A percentile compares a stretch with the other conserved stretches of the same genome.
phyloP scores from a whole-genome alignment of 2,113 vertebrate genomes.

The Rhizomys pruinosus region DNA sequence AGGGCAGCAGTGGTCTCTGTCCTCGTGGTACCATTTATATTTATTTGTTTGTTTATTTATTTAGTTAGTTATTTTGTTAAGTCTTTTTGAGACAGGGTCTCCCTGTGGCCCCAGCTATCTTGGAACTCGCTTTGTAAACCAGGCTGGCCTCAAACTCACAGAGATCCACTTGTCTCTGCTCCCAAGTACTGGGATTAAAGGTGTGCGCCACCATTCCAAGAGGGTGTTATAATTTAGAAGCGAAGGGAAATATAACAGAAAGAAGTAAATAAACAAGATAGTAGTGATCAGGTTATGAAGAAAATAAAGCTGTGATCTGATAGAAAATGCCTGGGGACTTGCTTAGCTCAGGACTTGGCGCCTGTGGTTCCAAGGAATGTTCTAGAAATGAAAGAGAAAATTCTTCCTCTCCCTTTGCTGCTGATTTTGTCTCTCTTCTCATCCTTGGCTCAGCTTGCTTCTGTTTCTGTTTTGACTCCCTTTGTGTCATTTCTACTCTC shows the following conservation, averaged over 20 bases:
- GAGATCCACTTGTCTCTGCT: no score
- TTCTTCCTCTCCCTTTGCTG: background rate
- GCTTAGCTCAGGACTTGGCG: background rate
- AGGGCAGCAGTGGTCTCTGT: background rate
- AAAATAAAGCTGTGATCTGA: conserved; percentile 9
- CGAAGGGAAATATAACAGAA: conserved; percentile 23
- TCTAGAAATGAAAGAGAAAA: conserved; percentile 60
- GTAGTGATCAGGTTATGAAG: background rate
- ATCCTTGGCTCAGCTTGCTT: conserved; percentile 44
- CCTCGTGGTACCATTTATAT: no score
- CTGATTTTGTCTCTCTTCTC: conserved; percentile 38
- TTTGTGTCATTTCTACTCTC: conserved; percentile 61
- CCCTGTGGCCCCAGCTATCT: no score
- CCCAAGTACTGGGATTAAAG: no score
- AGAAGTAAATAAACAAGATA: background rate
- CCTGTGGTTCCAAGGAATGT: conserved; percentile 18
- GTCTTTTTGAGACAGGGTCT: no score
- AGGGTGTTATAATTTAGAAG: background rate
- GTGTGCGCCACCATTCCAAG: no score
- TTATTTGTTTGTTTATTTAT: no score
- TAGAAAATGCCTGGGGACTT: background rate
- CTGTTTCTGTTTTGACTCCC: conserved; percentile 59
- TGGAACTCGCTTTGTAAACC: no score
- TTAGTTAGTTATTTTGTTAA: no score
- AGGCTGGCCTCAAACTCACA: no score